Percentiles rank a stretch among this genome's conserved stretches.
These are phyloP conservation scores for Coptodon rendalli DNA, from an alignment of 2,113 vertebrate genomes.

Conservation along the genomic window DNA sequence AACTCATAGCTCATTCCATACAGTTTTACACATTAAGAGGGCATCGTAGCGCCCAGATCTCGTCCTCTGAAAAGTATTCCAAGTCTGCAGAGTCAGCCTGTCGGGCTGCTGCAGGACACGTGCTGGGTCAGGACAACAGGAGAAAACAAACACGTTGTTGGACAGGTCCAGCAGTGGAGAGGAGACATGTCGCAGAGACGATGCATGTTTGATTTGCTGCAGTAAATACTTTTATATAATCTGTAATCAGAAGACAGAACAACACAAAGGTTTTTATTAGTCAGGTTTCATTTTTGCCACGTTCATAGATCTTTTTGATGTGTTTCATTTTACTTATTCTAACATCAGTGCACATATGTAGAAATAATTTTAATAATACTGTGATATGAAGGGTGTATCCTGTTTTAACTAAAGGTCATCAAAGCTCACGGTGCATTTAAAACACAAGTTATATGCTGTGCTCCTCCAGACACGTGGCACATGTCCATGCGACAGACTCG, in stretches of 20 bases:
- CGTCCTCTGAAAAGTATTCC: neutral
- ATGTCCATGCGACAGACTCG: rapidly evolving
- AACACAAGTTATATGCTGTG: neutral
- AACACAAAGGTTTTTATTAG: neutral
- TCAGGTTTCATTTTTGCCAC: neutral
- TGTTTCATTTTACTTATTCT: neutral
- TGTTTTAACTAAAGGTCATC: neutral
- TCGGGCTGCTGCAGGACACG: neutral
- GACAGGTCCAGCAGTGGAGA: neutral
- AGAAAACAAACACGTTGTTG: neutral
- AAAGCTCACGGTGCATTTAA: neutral
- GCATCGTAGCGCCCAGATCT: neutral
- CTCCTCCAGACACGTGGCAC: neutral
- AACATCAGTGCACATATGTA: neutral
- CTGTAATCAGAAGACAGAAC: neutral
- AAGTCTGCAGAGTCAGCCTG: neutral
- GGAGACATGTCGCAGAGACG: neutral
- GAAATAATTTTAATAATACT: neutral
- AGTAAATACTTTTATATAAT: neutral
- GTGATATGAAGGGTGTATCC: neutral
- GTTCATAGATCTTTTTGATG: neutral
- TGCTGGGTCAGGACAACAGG: neutral
- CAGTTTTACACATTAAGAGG: neutral
- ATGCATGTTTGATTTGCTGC: neutral
- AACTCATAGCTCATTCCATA: neutral